A percentile compares a stretch with the other conserved stretches of the same genome.
Conservation (phyloP, 64 coral and sea anemone genomes). For the Stichodactyla helianthus region DNA sequence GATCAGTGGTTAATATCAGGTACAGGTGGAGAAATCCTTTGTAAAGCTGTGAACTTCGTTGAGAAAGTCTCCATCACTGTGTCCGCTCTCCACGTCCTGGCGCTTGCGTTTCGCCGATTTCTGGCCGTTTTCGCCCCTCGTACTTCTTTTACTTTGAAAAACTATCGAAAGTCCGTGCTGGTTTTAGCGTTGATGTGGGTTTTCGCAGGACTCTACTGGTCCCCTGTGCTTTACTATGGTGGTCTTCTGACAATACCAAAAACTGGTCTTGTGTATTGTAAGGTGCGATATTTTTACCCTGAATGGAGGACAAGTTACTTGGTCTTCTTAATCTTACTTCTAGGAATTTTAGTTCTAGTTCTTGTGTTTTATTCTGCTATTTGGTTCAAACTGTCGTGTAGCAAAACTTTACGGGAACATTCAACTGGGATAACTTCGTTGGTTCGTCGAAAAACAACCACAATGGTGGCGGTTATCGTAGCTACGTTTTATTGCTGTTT, state of each 20-base stretch:
- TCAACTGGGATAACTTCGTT: not conserved
- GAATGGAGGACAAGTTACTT: slow-evolving; percentile 36
- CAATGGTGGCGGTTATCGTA: slow-evolving; percentile 44
- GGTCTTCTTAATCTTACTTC: slow-evolving; percentile 31
- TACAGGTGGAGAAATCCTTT: slow-evolving; percentile 3
- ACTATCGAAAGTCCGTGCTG: not conserved
- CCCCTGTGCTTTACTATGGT: slow-evolving; percentile 39
- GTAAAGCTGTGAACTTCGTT: slow-evolving; percentile 44
- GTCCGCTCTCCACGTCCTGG: slow-evolving; percentile 16
- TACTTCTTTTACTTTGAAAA: slow-evolving; percentile 5
- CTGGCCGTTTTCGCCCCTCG: slow-evolving; percentile 17
- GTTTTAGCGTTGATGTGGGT: slow-evolving; percentile 34
- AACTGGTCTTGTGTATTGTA: not conserved
- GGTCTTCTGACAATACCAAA: slow-evolving; percentile 9
- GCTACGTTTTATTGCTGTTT: slow-evolving; percentile 40
- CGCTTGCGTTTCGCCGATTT: slow-evolving; percentile 40
- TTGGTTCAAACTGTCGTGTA: slow-evolving; percentile 6
- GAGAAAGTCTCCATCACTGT: slow-evolving; percentile 49
- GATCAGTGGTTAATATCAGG: slow-evolving; percentile 40
- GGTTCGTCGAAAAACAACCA: slow-evolving; percentile 18
- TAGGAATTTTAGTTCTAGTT: slow-evolving; percentile 21
- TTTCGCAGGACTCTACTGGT: slow-evolving; percentile 17
- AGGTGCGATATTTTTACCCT: slow-evolving; percentile 41
- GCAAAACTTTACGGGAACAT: slow-evolving; percentile 29
- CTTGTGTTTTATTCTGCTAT: slow-evolving; percentile 32